Percentiles rank a stretch among this genome's conserved stretches.
Evolutionary conservation across 1,140 invertebrate species (phyloP).

Genomic region (Triops longicaudatus): DNA sequence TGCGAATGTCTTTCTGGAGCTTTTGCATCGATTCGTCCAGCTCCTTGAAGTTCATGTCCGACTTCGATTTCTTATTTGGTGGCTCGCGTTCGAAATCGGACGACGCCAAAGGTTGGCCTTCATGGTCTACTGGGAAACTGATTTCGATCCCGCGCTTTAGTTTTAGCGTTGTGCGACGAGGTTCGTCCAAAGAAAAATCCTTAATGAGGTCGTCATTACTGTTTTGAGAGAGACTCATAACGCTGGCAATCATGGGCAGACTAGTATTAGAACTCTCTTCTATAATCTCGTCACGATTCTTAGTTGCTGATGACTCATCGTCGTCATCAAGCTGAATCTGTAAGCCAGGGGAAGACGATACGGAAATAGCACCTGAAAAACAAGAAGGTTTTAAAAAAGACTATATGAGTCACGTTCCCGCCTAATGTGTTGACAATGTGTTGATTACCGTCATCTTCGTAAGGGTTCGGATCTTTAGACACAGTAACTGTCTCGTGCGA

Average conservation of each 20-base stretch:
- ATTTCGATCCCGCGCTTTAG: constrained; percentile 27
- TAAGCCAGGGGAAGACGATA: constrained; percentile 25
- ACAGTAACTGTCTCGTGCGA: background rate
- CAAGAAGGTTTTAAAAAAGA: background rate
- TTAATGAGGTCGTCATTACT: background rate
- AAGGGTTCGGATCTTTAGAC: constrained; percentile 11
- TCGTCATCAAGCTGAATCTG: constrained; percentile 27
- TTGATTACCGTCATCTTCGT: constrained; percentile 20
- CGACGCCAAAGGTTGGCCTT: constrained; percentile 24
- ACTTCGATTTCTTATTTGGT: background rate
- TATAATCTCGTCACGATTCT: constrained; percentile 23
- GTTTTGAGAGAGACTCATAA: background rate
- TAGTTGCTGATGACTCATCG: constrained; percentile 20
- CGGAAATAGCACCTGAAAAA: background rate
- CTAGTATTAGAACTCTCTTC: constrained; percentile 19
- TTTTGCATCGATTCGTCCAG: constrained; percentile 22
- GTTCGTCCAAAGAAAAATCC: background rate
- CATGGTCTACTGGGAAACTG: constrained; percentile 24
- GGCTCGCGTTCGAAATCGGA: background rate
- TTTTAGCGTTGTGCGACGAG: constrained; percentile 21
- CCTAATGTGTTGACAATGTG: background rate
- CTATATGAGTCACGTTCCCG: constrained; percentile 19
- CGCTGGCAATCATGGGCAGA: background rate
- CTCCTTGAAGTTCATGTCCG: constrained; percentile 3
- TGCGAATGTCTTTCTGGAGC: constrained; percentile 48